Evolutionary conservation across 2,113 vertebrate genomes (phyloP).

Genomic region (Glareola pratincola): DNA sequence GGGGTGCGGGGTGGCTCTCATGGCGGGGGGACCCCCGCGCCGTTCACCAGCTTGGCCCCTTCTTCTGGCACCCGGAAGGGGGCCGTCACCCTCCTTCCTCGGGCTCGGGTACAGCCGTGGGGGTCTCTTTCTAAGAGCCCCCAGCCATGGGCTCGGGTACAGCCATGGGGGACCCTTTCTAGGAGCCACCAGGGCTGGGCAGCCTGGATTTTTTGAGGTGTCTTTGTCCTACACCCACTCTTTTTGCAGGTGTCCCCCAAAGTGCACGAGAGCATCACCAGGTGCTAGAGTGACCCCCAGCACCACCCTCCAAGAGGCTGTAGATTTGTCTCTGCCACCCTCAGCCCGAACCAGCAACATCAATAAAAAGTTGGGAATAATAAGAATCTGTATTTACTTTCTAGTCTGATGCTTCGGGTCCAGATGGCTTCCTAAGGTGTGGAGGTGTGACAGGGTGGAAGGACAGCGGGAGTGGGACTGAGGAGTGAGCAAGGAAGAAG

Average conservation of each 20-base stretch:
- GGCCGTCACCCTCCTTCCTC: neutral
- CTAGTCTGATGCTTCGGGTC: neutral
- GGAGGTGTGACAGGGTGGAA: neutral
- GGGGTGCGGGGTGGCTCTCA: too few relatives aligned
- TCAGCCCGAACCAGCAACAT: neutral
- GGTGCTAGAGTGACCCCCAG: neutral
- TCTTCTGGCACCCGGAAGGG: too few relatives aligned
- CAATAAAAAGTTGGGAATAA: neutral
- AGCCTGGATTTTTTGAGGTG: neutral
- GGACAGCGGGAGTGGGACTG: neutral
- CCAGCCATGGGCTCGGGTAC: neutral
- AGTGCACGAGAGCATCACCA: fast-evolving
- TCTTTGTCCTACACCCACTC: fast-evolving
- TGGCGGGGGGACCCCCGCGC: too few relatives aligned
- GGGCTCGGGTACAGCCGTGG: neutral
- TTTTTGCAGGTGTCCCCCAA: neutral
- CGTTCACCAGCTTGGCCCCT: too few relatives aligned
- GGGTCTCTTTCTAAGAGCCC: neutral
- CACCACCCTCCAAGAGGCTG: neutral
- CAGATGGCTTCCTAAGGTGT: neutral
- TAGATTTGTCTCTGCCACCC: neutral
- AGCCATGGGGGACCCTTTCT: too few relatives aligned
- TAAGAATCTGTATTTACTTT: neutral
- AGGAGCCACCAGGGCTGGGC: too few relatives aligned
- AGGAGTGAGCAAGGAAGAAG: neutral